Percentiles rank a stretch among this genome's conserved stretches.
These are phyloP conservation scores for Leucophenga varia DNA, from an alignment of 1,140 invertebrate species.

Conservation along the genomic window DNA sequence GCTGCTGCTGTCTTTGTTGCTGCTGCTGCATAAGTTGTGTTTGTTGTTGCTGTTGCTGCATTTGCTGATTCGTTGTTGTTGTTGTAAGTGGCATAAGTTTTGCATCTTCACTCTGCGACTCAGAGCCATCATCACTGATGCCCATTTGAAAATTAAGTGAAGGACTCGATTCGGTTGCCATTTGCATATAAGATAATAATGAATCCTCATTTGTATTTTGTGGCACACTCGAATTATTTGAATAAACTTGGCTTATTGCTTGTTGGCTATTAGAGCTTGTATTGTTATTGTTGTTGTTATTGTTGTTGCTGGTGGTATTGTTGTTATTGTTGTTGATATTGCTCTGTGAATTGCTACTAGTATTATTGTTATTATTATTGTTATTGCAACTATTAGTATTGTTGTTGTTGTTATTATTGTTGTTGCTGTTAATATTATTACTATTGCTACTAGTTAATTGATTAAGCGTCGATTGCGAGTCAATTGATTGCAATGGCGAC, in stretches of 20 bases:
- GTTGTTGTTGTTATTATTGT: slow-evolving; percentile 4
- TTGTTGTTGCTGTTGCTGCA: slow-evolving; percentile 25
- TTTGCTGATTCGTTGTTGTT: slow-evolving; percentile 5
- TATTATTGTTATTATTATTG: slow-evolving; percentile 11
- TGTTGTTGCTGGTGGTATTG: slow-evolving; percentile 16
- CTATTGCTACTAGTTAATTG: slow-evolving; percentile 15
- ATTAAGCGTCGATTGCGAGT: slow-evolving; percentile 18
- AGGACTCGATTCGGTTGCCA: slow-evolving; percentile 45
- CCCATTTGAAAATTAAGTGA: slow-evolving; percentile 49
- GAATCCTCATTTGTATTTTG: slow-evolving; percentile 47
- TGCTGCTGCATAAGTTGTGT: neutral
- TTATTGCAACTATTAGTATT: slow-evolving; percentile 18
- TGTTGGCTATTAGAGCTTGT: slow-evolving; percentile 10
- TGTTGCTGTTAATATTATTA: slow-evolving; percentile 13
- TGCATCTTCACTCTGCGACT: slow-evolving; percentile 39
- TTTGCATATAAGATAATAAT: slow-evolving; percentile 47
- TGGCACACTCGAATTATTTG: slow-evolving; percentile 24
- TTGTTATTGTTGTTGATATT: neutral
- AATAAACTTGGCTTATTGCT: no score
- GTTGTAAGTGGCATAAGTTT: slow-evolving; percentile 21
- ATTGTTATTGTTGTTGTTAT: slow-evolving; percentile 23
- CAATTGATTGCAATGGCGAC: slow-evolving; percentile 38
- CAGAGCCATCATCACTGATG: slow-evolving; percentile 46
- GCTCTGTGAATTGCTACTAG: no score
- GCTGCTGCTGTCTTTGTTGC: slow-evolving; percentile 5